Conservation (phyloP, 1,140 invertebrate species). For the Muscidifurax raptorellus region DNA sequence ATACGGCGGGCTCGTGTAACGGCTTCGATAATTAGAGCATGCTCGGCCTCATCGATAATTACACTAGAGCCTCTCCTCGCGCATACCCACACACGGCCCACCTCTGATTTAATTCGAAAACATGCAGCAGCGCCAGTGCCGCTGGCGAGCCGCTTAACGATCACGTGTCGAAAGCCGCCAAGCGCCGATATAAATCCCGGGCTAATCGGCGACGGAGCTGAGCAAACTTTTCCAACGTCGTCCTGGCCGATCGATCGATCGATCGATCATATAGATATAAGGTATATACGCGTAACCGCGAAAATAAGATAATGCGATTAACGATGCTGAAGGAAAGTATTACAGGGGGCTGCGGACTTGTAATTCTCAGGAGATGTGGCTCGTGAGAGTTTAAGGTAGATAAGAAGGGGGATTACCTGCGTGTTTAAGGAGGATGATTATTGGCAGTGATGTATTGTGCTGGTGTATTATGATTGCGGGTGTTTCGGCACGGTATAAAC, state of each 20-base stretch:
- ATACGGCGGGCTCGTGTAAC: not conserved
- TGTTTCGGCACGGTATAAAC: too few relatives aligned
- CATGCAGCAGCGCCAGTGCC: not conserved
- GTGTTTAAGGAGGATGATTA: not conserved
- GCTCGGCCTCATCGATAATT: constrained; percentile 5
- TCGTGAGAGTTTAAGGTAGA: too few relatives aligned
- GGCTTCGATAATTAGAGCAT: constrained; percentile 20
- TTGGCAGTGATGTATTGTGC: too few relatives aligned
- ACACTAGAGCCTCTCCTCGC: not conserved
- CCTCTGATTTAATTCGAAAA: constrained; percentile 10
- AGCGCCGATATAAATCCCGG: constrained; percentile 9
- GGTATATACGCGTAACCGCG: not conserved
- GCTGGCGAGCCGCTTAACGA: not conserved
- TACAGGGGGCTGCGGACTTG: not conserved
- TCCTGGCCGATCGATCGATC: not conserved
- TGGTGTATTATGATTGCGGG: too few relatives aligned
- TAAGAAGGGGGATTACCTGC: not conserved
- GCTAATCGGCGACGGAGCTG: not conserved
- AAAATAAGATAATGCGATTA: not conserved
- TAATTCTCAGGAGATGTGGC: not conserved
- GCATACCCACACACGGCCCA: not conserved
- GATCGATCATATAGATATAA: not conserved
- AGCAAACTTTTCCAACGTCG: not conserved
- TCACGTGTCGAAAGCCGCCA: constrained; percentile 1
- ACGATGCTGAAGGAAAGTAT: not conserved